These are phyloP conservation scores for Pseudochaenichthys georgianus DNA, from an alignment of 2,797 vertebrate species.

Conservation along the genomic window DNA sequence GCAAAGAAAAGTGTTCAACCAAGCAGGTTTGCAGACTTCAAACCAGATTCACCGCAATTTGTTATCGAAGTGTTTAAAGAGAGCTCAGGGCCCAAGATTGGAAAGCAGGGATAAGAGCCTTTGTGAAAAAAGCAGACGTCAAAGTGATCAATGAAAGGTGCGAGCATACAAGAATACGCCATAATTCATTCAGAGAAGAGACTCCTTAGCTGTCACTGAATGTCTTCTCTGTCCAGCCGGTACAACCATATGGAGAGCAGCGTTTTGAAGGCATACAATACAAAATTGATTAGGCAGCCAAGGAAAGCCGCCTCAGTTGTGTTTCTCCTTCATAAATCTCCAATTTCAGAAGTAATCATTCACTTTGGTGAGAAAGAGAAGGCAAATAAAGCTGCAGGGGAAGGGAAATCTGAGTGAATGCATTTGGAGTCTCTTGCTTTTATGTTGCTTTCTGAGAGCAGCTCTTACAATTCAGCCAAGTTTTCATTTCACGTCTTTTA, in stretches of 20 bases:
- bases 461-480: constrained; percentile 11
- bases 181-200: constrained; percentile 59
- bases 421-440: constrained; percentile 25
- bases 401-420: constrained; percentile 27
- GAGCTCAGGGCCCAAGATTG: constrained; percentile 6
- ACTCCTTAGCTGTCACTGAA: constrained; percentile 56
- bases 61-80: constrained; percentile 17
- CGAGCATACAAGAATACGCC: constrained; percentile 44
- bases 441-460: constrained; percentile 12
- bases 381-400: constrained; percentile 17
- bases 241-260: constrained; percentile 44
- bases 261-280: constrained; percentile 37
- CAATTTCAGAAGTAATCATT: constrained; percentile 53
- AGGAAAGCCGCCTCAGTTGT: constrained; percentile 32
- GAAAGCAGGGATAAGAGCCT: constrained; percentile 16
- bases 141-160: constrained; percentile 67
- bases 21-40: constrained; percentile 36
- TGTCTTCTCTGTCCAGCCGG: constrained; percentile 47
- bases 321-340: constrained; percentile 60
- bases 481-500: constrained; percentile 22
- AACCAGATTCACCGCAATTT: constrained; percentile 41
- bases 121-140: constrained; percentile 42
- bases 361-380: constrained; percentile 42
- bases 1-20: constrained; percentile 18
- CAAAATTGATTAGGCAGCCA: constrained; percentile 57